Evolutionary conservation across 2,797 vertebrate genomes (phyloP), one percentile per base, ranked within the genome.

Genomic region (Danio jaintianensis): DNA sequence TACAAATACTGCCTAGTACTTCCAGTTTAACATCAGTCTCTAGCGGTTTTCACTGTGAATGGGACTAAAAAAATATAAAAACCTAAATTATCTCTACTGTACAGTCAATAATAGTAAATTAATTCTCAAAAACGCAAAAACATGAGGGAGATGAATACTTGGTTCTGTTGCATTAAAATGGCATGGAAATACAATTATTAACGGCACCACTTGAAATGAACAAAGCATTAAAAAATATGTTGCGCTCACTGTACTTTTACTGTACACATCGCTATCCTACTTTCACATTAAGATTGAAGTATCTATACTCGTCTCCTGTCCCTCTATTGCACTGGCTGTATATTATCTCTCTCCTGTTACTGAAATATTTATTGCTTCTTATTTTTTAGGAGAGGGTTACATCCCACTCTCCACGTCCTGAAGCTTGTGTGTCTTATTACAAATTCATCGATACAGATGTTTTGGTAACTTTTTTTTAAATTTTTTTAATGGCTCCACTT

Each of bases 331-430:
- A 86, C 87, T 79, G 85, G 85, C 89, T 90, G 87, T 89, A 91
- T 90, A 90, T 88, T 89, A 88, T 88, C 72, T 76, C 87, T 86
- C 85, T 86, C 86, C 86, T 91, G 89, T 90, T 75, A 83, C 91
- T 94, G 85, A 93, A 93, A 93, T 92, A 92, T 93, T 93, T 95
- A 95, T 95, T 94, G 93, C 93, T 94, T 92, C 89, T 93, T 93
- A 87, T 89, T 89, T 91, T 91, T 89, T 85, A 88, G 84, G 78
- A 78, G 86, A 81, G 81, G 80, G 64, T 81, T 72, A 79, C 61
- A 67, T 52, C 74, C 85, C 80, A 74, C 55, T 85, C 58, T 61
- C 42, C 8, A 42, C 15, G 22, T 68, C 22, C n/a, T 74, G 55
- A 53, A 16, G 62, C n/a, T 20, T 45, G n/a, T 16, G 0, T 45